Conservation (phyloP, 2,888 invertebrate genomes). For the Apomyelois bistriatella region DNA sequence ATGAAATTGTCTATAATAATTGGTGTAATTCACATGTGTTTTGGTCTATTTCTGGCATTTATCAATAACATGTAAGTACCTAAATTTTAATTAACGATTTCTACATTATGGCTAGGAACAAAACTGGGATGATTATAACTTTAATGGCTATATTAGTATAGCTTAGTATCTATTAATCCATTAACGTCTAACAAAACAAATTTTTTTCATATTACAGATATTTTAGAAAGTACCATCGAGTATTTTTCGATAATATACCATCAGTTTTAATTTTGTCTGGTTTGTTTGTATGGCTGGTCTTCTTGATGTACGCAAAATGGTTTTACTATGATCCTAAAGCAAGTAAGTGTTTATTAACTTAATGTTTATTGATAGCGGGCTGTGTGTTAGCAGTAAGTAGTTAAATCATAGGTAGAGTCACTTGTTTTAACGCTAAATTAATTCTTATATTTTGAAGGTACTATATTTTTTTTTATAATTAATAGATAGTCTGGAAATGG, state of each 20-base stretch:
- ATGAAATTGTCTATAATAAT: conserved; percentile 97
- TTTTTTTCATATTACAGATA: conserved; percentile 68
- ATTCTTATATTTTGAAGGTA: too few species aligned
- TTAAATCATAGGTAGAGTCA: too few species aligned
- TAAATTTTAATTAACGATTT: too few species aligned
- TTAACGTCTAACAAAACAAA: too few species aligned
- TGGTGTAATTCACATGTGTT: conserved; percentile 96
- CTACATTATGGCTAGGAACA: too few species aligned
- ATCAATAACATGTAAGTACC: conserved; percentile 83
- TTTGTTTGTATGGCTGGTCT: conserved; percentile 92
- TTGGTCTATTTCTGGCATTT: conserved; percentile 89
- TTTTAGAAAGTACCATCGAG: conserved; percentile 80
- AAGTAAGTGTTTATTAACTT: conserved; percentile 30
- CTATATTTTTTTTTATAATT: too few species aligned
- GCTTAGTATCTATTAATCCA: too few species aligned
- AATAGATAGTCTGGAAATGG: too few species aligned
- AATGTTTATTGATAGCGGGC: neutral
- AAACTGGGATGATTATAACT: too few species aligned
- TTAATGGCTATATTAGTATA: too few species aligned
- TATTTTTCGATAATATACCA: conserved; percentile 91
- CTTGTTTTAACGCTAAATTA: too few species aligned
- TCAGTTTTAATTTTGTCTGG: conserved; percentile 92
- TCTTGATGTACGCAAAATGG: conserved; percentile 95
- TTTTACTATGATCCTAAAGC: conserved; percentile 72
- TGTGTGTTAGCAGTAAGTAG: too few species aligned